Percentiles rank a stretch among this genome's conserved stretches.
Conservation (phyloP, 2,888 invertebrate genomes). For the Pachymerium ferrugineum region DNA sequence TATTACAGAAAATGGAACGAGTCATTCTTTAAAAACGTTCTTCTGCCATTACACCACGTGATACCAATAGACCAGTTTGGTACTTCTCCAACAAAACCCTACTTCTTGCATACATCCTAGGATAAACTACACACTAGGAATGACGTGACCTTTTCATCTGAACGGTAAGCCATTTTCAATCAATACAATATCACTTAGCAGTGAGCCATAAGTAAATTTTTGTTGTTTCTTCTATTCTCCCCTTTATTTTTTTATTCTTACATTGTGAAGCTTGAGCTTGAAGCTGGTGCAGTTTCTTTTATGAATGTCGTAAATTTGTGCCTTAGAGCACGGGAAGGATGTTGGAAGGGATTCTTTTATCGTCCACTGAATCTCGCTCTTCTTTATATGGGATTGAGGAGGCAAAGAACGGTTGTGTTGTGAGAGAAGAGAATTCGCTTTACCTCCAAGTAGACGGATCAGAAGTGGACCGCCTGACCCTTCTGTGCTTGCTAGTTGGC, state of each 20-base stretch:
- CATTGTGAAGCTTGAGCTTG: slow-evolving; percentile 25
- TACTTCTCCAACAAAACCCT: too few relatives aligned
- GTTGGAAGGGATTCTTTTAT: slow-evolving; percentile 26
- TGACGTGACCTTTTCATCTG: too few relatives aligned
- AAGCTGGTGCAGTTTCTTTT: slow-evolving; percentile 27
- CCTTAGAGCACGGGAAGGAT: slow-evolving; percentile 27
- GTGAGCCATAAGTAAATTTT: too few relatives aligned
- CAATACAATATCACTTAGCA: too few relatives aligned
- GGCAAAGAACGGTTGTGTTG: slow-evolving; percentile 27
- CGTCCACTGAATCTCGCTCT: slow-evolving; percentile 24
- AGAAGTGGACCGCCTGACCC: slow-evolving; percentile 4
- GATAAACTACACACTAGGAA: too few relatives aligned
- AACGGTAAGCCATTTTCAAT: too few relatives aligned
- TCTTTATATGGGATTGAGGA: slow-evolving; percentile 27
- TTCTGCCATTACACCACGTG: too few relatives aligned
- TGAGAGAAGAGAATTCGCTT: slow-evolving; percentile 24
- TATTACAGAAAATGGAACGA: too few relatives aligned
- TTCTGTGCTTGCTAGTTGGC: neutral
- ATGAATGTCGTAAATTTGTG: slow-evolving; percentile 27
- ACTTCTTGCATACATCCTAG: too few relatives aligned
- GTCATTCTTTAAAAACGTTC: too few relatives aligned
- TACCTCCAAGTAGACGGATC: slow-evolving; percentile 23
- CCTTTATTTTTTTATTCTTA: neutral
- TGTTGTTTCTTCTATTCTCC: neutral
- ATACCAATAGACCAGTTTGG: too few relatives aligned